These are phyloP conservation scores for Verasper variegatus DNA, from an alignment of 2,113 vertebrate genomes.

Conservation along the genomic window DNA sequence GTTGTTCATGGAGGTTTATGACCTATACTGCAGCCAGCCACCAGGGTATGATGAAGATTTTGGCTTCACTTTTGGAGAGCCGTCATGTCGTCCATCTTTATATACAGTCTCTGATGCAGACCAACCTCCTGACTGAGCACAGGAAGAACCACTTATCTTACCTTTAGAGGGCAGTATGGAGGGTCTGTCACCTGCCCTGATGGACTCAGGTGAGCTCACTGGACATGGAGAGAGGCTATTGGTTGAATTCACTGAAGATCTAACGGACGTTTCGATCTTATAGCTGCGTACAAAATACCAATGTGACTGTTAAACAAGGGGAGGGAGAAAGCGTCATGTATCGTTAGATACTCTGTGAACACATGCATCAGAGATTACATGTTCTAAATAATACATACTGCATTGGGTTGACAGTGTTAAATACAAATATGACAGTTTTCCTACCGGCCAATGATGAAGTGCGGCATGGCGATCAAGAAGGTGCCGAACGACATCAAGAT, in stretches of 20 bases:
- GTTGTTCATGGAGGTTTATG: not conserved
- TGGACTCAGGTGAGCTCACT: slow-evolving; percentile 75
- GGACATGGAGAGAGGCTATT: slow-evolving; percentile 84
- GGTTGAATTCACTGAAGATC: slow-evolving; percentile 82
- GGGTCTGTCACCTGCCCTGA: slow-evolving; percentile 70
- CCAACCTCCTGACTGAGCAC: not conserved
- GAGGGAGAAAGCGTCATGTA: slow-evolving; percentile 62
- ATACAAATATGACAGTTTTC: slow-evolving; percentile 42
- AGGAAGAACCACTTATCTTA: slow-evolving; percentile 32
- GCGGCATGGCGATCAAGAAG: slow-evolving; percentile 90
- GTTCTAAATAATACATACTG: not conserved
- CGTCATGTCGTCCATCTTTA: not conserved
- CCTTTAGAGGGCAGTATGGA: slow-evolving; percentile 73
- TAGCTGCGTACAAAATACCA: slow-evolving; percentile 86
- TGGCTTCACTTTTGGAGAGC: too few relatives aligned
- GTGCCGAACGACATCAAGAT: slow-evolving; percentile 93
- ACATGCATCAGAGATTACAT: slow-evolving; percentile 3
- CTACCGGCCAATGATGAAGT: slow-evolving; percentile 93
- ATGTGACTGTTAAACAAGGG: slow-evolving; percentile 70
- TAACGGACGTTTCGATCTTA: slow-evolving; percentile 86
- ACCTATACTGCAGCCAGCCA: not conserved
- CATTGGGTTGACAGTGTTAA: too few relatives aligned
- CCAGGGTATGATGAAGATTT: not conserved
- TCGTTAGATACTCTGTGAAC: slow-evolving; percentile 55
- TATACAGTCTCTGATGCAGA: not conserved